Percentiles rank a stretch among this genome's conserved stretches.
phyloP scores from a whole-genome alignment of 2,888 invertebrate species.

The Chloroclystis v-ata region DNA sequence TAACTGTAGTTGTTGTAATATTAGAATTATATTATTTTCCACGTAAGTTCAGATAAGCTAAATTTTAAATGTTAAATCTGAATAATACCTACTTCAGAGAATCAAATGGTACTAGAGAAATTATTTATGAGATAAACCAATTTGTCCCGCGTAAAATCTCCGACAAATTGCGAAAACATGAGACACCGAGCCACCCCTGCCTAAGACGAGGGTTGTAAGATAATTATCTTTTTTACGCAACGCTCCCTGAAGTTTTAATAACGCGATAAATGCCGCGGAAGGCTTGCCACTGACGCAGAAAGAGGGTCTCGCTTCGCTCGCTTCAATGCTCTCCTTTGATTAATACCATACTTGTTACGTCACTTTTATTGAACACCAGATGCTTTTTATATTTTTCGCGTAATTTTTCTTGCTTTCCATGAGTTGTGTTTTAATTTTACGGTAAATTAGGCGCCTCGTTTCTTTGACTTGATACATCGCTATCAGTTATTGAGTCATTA shows the following conservation, averaged over 20 bases:
- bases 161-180: conserved; percentile 15
- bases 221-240: conserved; percentile 77
- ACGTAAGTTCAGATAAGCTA: too few relatives aligned
- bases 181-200: conserved; percentile 49
- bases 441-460: conserved; percentile 58
- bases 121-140: too few relatives aligned
- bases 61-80: too few relatives aligned
- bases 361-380: conserved; percentile 64
- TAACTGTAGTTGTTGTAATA: too few relatives aligned
- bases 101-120: too few relatives aligned
- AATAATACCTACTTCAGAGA: too few relatives aligned
- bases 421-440: conserved; percentile 64
- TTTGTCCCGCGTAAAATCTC: conserved; percentile 8
- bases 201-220: conserved; percentile 74
- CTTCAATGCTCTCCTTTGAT: conserved; percentile 40
- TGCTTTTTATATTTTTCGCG: conserved; percentile 66
- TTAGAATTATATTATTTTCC: too few relatives aligned
- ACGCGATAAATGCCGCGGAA: conserved; percentile 76
- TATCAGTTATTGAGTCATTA: conserved; percentile 36
- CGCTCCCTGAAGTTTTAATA: conserved; percentile 72
- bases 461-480: conserved; percentile 41
- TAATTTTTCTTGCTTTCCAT: conserved; percentile 47
- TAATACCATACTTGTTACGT: conserved; percentile 61
- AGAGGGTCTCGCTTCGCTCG: conserved; percentile 30
- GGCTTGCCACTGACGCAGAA: conserved; percentile 73